phyloP scores from a whole-genome alignment of 53 echinoderm and acorn worm species.

The Holothuria leucospilota region DNA sequence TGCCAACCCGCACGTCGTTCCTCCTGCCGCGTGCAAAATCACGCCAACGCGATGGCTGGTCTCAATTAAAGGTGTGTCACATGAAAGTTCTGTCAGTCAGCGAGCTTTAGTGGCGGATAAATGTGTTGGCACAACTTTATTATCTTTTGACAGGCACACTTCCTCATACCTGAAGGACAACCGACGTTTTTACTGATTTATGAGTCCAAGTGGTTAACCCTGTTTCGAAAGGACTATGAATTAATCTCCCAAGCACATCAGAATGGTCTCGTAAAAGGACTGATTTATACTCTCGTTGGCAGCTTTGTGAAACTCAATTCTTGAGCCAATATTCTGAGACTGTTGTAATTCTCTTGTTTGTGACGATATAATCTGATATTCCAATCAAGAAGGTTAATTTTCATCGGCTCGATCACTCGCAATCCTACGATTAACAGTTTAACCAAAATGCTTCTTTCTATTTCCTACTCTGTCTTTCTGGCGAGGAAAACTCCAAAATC shows the following conservation, averaged over 20 bases:
- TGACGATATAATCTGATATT: background rate
- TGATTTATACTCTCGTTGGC: conserved; percentile 21
- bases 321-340: background rate
- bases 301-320: conserved; percentile 14
- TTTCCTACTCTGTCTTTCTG: too few species aligned
- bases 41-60: background rate
- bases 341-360: background rate
- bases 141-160: conserved; percentile 40
- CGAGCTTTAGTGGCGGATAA: conserved; percentile 13
- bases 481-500: too few species aligned
- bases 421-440: too few species aligned
- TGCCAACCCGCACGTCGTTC: too few species aligned
- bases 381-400: background rate
- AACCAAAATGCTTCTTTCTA: too few species aligned
- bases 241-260: conserved; percentile 39
- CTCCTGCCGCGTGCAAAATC: too few species aligned
- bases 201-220: conserved; percentile 55
- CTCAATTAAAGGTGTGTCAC: conserved; percentile 37
- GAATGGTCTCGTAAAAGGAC: conserved; percentile 10
- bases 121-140: conserved; percentile 44
- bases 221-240: conserved; percentile 56
- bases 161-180: background rate
- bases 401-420: too few species aligned
- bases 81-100: conserved; percentile 29
- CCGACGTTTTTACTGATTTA: conserved; percentile 51